A percentile compares a stretch with the other conserved stretches of the same genome.
Evolutionary conservation across 2,888 invertebrate genomes (phyloP).

Genomic region (Bombylius discolor): DNA sequence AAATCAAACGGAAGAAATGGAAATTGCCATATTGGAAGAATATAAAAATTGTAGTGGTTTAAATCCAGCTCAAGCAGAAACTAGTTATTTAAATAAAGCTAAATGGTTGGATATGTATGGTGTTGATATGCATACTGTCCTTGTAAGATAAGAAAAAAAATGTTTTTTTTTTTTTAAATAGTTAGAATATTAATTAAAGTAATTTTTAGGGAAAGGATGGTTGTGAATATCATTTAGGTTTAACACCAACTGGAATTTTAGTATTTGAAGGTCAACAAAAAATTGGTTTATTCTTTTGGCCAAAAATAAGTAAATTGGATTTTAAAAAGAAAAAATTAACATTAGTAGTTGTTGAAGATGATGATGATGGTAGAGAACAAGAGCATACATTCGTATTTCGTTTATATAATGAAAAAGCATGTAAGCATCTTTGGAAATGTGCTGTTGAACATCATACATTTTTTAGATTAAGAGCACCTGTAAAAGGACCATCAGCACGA

Average conservation of each 20-base stretch:
- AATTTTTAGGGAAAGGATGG: constrained; percentile 73
- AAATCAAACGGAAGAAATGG: constrained; percentile 92
- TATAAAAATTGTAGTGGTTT: constrained; percentile 76
- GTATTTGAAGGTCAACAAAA: constrained; percentile 95
- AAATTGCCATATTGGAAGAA: constrained; percentile 84
- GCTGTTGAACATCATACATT: constrained; percentile 99
- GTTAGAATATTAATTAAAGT: constrained; percentile 5
- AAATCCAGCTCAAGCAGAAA: constrained; percentile 91
- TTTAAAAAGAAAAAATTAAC: constrained; percentile 97
- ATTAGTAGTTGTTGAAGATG: constrained; percentile 95
- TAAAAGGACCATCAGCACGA: constrained; percentile 74
- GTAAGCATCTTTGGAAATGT: constrained; percentile 99
- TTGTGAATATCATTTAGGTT: constrained; percentile 87
- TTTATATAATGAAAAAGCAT: constrained; percentile 91
- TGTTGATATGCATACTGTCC: constrained; percentile 94
- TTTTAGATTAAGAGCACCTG: constrained; percentile 82
- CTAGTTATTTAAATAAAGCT: constrained; percentile 86
- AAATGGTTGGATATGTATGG: constrained; percentile 99
- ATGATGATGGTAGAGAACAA: constrained; percentile 91
- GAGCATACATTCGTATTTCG: constrained; percentile 98
- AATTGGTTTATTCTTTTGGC: constrained; percentile 99
- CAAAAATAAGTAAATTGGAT: constrained; percentile 93
- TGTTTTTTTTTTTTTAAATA: too few relatives aligned
- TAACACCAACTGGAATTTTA: constrained; percentile 96
- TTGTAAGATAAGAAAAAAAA: constrained; percentile 39